Base-by-base conservation (phyloP, 1,140 invertebrate genomes). In the Hermatobates lingyangjiaoensis region DNA sequence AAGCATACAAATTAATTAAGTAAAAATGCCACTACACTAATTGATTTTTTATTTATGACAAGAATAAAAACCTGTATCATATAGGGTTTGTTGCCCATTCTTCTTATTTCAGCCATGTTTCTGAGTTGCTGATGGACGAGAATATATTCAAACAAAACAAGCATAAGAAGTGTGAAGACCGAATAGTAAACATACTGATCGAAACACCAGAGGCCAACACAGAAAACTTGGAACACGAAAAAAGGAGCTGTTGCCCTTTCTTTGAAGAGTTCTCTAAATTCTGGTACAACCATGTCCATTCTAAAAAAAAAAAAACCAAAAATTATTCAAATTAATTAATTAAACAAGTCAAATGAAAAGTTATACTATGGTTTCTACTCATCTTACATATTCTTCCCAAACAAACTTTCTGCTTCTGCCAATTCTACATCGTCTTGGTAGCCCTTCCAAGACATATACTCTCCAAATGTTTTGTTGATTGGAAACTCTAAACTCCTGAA, bases 51-150 rank as follows among this genome's bases (percentile, higher is more conserved):
- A n/a, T n/a, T n/a, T n/a, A n/a, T n/a, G n/a, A n/a, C n/a, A n/a
- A n/a, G n/a, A n/a, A n/a, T n/a, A n/a, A n/a, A 27, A 48, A 82
- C 80, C 69, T 79, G 80, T 56, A 97, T 84, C 52, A 77, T 74
- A 63, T 94, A 95, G 0, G 93, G 90, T 68, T 94, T 94, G 59
- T 94, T 98, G 18, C 94, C 95, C 95, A 99, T 98, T 71, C 96
- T 93, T n/a, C 94, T 74, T 57, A 99, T 98, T 70, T 97, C 93
- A n/a, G 89, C 81, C 89, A 99, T 95, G 65, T 99, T 98, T 57
- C 87, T 71, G 4, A 98, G 62, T 63, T 99, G 96, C 63, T 99
- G 95, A 61, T 97, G 92, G 1, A 99, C 95, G 25, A 99, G 74
- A 4, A 93, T 98, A 56, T 90, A 96, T 66, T 99, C 96, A 67